Percentiles rank a stretch among this genome's conserved stretches.
Evolutionary conservation across 2,113 vertebrate genomes (phyloP).

Genomic region (Myodes glareolus): DNA sequence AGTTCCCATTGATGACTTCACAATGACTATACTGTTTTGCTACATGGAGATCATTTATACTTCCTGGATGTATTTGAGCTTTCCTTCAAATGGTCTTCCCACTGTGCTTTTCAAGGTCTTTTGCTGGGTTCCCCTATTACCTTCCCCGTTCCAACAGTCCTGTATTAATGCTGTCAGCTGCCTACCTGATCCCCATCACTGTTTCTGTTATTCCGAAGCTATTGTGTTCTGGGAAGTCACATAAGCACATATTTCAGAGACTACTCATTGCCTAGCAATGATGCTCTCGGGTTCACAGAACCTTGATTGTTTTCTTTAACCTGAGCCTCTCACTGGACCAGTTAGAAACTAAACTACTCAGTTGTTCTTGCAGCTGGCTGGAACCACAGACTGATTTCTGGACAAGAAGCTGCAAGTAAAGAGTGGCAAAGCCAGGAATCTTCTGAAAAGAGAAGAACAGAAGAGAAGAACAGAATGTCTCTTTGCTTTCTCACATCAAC

Average conservation of each 20-base stretch:
- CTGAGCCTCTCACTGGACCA: not conserved
- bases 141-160: not conserved
- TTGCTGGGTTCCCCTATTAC: not conserved
- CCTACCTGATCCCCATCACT: not conserved
- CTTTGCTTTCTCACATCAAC: not conserved
- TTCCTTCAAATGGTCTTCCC: not conserved
- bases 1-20: slow-evolving; percentile 55
- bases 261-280: not conserved
- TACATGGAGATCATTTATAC: not conserved
- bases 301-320: not conserved
- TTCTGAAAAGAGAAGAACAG: not conserved
- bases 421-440: not conserved
- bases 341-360: not conserved
- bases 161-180: not conserved
- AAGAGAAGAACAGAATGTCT: not conserved
- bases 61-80: not conserved
- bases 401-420: not conserved
- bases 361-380: not conserved
- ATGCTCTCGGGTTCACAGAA: not conserved
- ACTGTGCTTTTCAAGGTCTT: not conserved
- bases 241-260: not conserved
- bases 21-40: slow-evolving; percentile 40
- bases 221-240: not conserved
- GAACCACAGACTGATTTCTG: not conserved
- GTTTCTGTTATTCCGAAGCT: not conserved